Base-by-base conservation (phyloP, 2,888 invertebrate genomes). In the Cartodere bifasciata region DNA sequence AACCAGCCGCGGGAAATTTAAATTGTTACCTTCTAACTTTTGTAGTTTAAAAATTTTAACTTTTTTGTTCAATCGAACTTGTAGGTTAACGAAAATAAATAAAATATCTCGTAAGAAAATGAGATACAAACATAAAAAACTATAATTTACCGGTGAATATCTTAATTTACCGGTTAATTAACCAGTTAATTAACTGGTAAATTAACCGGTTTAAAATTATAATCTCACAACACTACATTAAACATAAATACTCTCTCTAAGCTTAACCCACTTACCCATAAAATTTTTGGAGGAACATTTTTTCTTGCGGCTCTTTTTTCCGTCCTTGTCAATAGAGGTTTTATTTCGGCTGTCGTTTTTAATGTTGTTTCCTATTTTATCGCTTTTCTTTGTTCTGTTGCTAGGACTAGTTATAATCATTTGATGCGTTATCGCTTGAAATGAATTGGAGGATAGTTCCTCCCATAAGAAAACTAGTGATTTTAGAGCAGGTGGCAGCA, bases 381-480 rank as follows among this genome's bases (percentile, higher is more conserved):
- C 54, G 28, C 45, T 45, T 36, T 49, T 51, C 35, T 53, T 53
- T 4, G 37, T 40, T 22, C 46, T 50, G 16, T 35, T 46, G 27
- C 50, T 48, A 0, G 75, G 74, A 48, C 70, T 72, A 0, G 69
- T 64, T n/a, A 70, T 50, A 3, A 72, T 63, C 28, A 70, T 61
- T 39, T 77, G 74, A 43, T 75, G 71, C 13, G 67, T 62, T 34
- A 75, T 72, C 1, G 75, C 72, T 35, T 76, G 74, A n/a, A 75
- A 58, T 41, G 75, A 75, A 47, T 68, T 74, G 3, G 63, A 56
- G 25, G 75, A 75, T 12, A 94, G 65, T 31, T 88, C 83, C 50
- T 92, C 90, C 94, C 94, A 94, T 16, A 92, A 63, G 32, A 77
- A 78, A 1, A 92, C 88, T 5, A 94, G 63, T 31, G 87, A 85